Base-by-base conservation (phyloP, 2,888 invertebrate species). In the Drosophila aldrichi region DNA sequence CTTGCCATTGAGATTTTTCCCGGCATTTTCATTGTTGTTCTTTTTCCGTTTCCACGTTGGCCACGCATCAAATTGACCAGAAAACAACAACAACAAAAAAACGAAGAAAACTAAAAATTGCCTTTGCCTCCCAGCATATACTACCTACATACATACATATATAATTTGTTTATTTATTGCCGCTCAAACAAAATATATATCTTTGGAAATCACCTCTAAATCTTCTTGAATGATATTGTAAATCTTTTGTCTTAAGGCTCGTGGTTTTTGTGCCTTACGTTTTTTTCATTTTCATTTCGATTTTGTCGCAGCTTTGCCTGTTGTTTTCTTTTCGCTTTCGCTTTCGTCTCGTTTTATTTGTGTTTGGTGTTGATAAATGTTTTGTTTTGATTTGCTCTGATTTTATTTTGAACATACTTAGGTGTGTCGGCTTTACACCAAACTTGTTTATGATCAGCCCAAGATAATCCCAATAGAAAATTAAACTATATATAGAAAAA, bases 171-270 rank as follows among this genome's bases (percentile, higher is more conserved):
- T 90, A 91, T 91, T 91, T 91, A 90, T 91, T 86, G 81, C 88
- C 81, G 81, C 85, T 81, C 82, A 90, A 89, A 86, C 81, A 89
- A 78, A 89, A 89, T 85, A 91, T 91, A 87, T 89, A 91, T 89
- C 87, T 88, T 89, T 81, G 79, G 80, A 88, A 87, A 89, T 88
- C 82, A 73, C 79, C 89, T 83, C 77, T 90, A 89, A 91, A 91
- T 91, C 90, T 91, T 90, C 80, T 77, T 60, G 74, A 88, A 87
- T 84, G 82, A 81, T 85, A 90, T 82, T 90, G 88, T 91, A 91
- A 91, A 91, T 91, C 88, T 90, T 86, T 81, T 85, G 80, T 77
- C 84, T 90, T 77, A 77, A 76, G 74, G 75, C 70, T 61, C 75
- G 89, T 82, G 85, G 82, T 84, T 82, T 79, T 77, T 70, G 55